Evolutionary conservation across 2,888 invertebrate genomes (phyloP), one percentile per base, ranked within the genome.

Genomic region (Nasonia oneida): DNA sequence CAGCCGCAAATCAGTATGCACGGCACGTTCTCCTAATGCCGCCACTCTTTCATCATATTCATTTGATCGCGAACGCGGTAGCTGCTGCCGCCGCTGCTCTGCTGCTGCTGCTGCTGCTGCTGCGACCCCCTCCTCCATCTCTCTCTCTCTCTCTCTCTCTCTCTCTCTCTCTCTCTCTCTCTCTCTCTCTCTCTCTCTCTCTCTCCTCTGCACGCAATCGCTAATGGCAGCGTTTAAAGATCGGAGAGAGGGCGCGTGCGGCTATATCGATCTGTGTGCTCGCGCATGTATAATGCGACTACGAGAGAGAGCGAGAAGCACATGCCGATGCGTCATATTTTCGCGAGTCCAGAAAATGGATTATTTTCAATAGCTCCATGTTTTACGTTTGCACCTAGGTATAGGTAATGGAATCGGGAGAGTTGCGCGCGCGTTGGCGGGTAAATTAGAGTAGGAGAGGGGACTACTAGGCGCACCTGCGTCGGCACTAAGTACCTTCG

Each of bases 31-130:
- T 90, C 91, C 91, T 93, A 93, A 93, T 93, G 92, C 93, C 90
- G 90, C 91, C 91, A 93, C 93, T 93, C 93, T 93, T 93, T 93
- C 93, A 93, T 93, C 93, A 92, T 93, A 93, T 93, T 93, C 93
- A 93, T 93, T 93, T 91, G 93, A 93, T 93, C 93, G 90, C 92
- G 29, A 29, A 90, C 90, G 89, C 61, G 37, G 91, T 90, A 90
- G 57, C 10, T n/a, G 61, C 39, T n/a, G 37, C 70, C 37, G 50
- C 64, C 29, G 47, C n/a, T 18, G 18, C 77, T 12, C 33, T 33
- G 50, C 73, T 57, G 15, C 64, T 42, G 47, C n/a, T 18, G 18
- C 77, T 12, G n/a, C 23, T 23, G n/a, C 33, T 33, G 50, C 73
- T 57, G 15, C 50, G 64, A 50, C 64, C 74, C 89, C 88, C 89